These are phyloP conservation scores for Kuschelorhynchus macadamiae DNA, from an alignment of 2,888 invertebrate species.

Conservation along the genomic window DNA sequence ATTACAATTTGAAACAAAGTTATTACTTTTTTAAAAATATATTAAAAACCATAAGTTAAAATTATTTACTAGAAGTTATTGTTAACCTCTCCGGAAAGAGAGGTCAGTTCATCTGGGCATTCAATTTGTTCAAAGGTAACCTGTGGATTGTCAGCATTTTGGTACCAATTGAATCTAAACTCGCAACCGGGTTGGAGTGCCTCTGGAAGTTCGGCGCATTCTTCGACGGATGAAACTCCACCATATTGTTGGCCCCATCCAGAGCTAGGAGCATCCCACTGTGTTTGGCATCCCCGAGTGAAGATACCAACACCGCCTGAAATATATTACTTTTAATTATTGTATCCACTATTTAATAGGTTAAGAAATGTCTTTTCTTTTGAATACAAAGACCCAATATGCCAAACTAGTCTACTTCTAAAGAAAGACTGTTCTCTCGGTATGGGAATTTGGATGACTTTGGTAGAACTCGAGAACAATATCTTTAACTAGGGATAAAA, in stretches of 20 bases:
- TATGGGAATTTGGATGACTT: too few species aligned
- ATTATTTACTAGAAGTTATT: conserved; percentile 22
- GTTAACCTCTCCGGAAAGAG: conserved; percentile 35
- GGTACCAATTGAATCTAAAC: conserved; percentile 51
- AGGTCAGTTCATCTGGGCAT: conserved; percentile 49
- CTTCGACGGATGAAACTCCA: conserved; percentile 44
- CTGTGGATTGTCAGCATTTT: conserved; percentile 50
- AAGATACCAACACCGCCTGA: conserved; percentile 53
- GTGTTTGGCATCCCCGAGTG: conserved; percentile 49
- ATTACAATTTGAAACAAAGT: too few species aligned
- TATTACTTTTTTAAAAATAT: conserved; percentile 5
- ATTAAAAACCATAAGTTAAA: not conserved
- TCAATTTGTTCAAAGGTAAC: conserved; percentile 48
- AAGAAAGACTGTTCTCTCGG: too few species aligned
- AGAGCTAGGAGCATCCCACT: conserved; percentile 48
- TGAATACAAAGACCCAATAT: too few species aligned
- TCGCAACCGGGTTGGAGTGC: conserved; percentile 50
- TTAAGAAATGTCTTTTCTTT: too few species aligned
- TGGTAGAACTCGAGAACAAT: too few species aligned
- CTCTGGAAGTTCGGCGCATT: conserved; percentile 49
- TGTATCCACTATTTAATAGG: too few species aligned
- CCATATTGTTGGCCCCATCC: conserved; percentile 55
- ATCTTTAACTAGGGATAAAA: too few species aligned
- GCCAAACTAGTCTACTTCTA: too few species aligned
- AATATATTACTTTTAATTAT: too few species aligned